These are phyloP conservation scores for Rhabdomys pumilio DNA, from an alignment of 2,797 vertebrate species.

Conservation along the genomic window DNA sequence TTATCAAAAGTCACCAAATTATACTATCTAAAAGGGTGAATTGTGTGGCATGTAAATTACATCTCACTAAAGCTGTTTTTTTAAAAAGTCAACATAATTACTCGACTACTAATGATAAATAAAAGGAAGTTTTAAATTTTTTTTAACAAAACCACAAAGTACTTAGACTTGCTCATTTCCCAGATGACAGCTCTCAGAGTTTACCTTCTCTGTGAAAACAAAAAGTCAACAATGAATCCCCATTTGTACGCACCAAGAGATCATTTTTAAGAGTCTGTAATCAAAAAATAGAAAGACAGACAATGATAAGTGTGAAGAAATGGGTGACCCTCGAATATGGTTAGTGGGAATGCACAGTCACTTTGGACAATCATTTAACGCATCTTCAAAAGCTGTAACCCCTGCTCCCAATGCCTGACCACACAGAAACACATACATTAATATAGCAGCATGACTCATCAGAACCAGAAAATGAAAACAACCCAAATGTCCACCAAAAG, in stretches of 20 bases:
- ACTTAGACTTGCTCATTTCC: not conserved
- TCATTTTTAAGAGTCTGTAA: not conserved
- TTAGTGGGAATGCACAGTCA: not conserved
- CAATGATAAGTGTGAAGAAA: not conserved
- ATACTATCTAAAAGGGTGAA: not conserved
- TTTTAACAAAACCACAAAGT: not conserved
- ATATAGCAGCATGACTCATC: not conserved
- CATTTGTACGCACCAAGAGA: not conserved
- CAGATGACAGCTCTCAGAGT: not conserved
- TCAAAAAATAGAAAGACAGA: not conserved
- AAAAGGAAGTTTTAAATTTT: not conserved
- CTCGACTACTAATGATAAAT: constrained; percentile 37
- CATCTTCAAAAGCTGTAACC: not conserved
- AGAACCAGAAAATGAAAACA: not conserved
- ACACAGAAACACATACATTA: not conserved
- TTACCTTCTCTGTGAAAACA: not conserved
- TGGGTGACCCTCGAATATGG: not conserved
- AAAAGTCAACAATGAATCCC: not conserved
- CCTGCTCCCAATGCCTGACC: not conserved
- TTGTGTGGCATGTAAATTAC: constrained; percentile 4
- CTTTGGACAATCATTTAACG: not conserved
- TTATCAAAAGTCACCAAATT: constrained; percentile 42
- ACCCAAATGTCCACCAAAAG: not conserved
- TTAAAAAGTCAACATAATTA: not conserved
- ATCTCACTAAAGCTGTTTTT: constrained; percentile 27